Evolutionary conservation across 2,888 invertebrate species (phyloP).

Genomic region (Ceramica pisi): DNA sequence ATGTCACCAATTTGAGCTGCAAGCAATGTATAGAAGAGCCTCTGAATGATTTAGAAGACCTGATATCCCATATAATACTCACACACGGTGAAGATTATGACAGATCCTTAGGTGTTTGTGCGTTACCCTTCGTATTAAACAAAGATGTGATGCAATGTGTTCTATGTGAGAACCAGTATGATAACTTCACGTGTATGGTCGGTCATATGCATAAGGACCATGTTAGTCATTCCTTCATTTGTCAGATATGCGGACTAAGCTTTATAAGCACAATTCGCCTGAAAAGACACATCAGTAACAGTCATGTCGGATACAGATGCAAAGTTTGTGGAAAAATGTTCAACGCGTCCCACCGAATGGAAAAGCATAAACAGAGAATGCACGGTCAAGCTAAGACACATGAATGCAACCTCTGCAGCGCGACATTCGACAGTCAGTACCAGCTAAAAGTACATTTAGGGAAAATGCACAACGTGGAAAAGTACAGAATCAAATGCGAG

Average conservation of each 20-base stretch:
- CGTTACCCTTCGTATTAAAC: conserved; percentile 79
- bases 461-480: conserved; percentile 82
- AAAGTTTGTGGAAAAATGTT: conserved; percentile 86
- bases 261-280: conserved; percentile 78
- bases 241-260: conserved; percentile 81
- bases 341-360: conserved; percentile 73
- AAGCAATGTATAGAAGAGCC: conserved; percentile 71
- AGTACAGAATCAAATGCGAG: conserved; percentile 81
- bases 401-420: conserved; percentile 77
- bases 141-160: conserved; percentile 76
- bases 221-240: conserved; percentile 77
- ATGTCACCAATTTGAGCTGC: conserved; percentile 76
- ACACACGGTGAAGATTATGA: conserved; percentile 76
- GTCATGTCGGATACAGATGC: conserved; percentile 77
- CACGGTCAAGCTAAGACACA: conserved; percentile 74
- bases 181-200: conserved; percentile 79
- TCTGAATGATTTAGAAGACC: conserved; percentile 71
- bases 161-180: conserved; percentile 74
- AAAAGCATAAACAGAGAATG: conserved; percentile 76
- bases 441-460: conserved; percentile 84
- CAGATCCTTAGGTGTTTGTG: conserved; percentile 69
- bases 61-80: conserved; percentile 74
- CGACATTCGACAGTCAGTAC: conserved; percentile 75
- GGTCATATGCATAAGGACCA: conserved; percentile 83
- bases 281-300: conserved; percentile 77